phyloP scores from a whole-genome alignment of 2,888 invertebrate genomes.

The Agriopis leucophaearia region DNA sequence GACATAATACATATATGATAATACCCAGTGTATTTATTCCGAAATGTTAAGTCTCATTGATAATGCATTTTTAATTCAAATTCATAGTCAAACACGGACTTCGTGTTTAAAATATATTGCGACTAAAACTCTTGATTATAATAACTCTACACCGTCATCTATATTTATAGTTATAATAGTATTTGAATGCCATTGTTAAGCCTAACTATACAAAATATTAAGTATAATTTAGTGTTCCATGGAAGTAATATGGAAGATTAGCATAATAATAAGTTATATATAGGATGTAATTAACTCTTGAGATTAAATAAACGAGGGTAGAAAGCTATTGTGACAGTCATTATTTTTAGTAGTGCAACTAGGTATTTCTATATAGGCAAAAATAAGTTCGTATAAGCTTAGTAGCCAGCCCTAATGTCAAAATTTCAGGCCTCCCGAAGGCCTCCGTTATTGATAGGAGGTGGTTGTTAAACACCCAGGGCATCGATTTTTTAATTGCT shows the following conservation, averaged over 20 bases:
- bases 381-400: too few relatives aligned
- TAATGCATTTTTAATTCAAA: slow-evolving; percentile 11
- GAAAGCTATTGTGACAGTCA: slow-evolving; percentile 7
- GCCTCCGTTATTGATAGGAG: too few relatives aligned
- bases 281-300: slow-evolving; percentile 4
- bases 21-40: background rate
- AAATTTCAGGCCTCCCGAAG: too few relatives aligned
- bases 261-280: background rate
- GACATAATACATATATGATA: background rate
- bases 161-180: background rate
- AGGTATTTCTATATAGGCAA: too few relatives aligned
- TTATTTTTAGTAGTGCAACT: background rate
- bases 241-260: background rate
- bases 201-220: background rate
- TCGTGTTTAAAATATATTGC: too few relatives aligned
- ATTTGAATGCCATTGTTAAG: slow-evolving; percentile 1
- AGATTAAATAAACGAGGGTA: background rate
- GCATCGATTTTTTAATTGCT: too few relatives aligned
- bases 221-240: slow-evolving; percentile 6
- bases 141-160: background rate
- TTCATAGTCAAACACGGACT: too few relatives aligned
- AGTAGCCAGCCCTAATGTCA: too few relatives aligned
- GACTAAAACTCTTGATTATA: background rate
- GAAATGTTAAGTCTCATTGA: background rate
- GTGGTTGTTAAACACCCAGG: too few relatives aligned